Base-by-base conservation (phyloP, 1,140 invertebrate species). In the Chrysopa pallens region DNA sequence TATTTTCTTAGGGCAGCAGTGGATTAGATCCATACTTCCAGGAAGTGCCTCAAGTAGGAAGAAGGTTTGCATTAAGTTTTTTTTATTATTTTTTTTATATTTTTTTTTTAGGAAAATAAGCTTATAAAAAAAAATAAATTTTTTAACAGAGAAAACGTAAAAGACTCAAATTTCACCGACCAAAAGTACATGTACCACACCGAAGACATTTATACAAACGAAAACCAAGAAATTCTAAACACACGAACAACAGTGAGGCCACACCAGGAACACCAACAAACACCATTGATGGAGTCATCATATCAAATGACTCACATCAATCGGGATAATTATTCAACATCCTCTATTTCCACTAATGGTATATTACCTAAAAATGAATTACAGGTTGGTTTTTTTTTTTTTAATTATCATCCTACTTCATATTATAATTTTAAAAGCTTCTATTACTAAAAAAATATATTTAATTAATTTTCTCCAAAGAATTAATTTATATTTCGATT, bases 1-100 rank as follows among this genome's bases (percentile, higher is more conserved):
- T 23, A 23, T 79, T 79, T 71, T 77, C 71, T 74, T 79, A 80
- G 78, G 78, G 76, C 74, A 80, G 76, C 77, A 80, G 76, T 80
- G 78, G 76, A 66, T 73, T 67, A 69, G 67, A 69, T 75, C 54
- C 65, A 66, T 69, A 66, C 61, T 58, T 66, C 61, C 73, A 72
- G 60, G 66, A 74, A 62, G 64, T 68, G 63, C 60, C 66, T 63
- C 66, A 65, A 57, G 65, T 70, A 64, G 76, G 78, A 68, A 79
- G 77, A 52, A 52, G 55, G 59, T 60, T 54, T 52, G 56, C 27
- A 43, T 43, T 11, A 37, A 13, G 33, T 12, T 17, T 15, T 42
- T 28, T 35, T 23, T 29, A 36, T 38, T 39, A 40, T 14, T 38
- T 43, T 36, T 14, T n/a, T 39, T 46, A 28, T 45, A 48, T 31